These are phyloP conservation scores for Chelon auratus DNA, from an alignment of 2,797 vertebrate species.

Conservation along the genomic window DNA sequence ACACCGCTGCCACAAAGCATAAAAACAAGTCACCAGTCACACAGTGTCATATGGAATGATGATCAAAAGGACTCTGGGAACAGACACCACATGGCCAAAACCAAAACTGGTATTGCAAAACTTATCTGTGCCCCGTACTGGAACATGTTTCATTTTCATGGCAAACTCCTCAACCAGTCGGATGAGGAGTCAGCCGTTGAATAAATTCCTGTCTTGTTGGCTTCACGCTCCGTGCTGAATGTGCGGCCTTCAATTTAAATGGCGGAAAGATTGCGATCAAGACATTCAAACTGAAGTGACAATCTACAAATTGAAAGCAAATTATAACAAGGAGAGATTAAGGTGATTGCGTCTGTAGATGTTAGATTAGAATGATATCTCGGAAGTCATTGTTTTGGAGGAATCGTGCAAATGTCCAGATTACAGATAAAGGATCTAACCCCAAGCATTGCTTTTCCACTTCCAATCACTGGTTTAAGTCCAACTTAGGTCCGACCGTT, in stretches of 20 bases:
- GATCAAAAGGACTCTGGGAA: neutral
- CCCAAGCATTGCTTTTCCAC: too few species aligned
- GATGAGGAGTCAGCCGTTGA: too few species aligned
- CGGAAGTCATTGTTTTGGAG: too few species aligned
- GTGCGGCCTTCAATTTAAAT: too few species aligned
- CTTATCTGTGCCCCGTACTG: constrained; percentile 7
- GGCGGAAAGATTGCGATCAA: too few species aligned
- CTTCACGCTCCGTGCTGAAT: too few species aligned
- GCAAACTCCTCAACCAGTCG: constrained; percentile 7
- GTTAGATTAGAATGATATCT: neutral
- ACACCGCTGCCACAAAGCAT: neutral
- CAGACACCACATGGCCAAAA: neutral
- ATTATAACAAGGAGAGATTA: neutral
- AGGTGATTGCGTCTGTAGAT: neutral
- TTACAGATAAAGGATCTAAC: too few species aligned
- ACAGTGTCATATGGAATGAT: neutral
- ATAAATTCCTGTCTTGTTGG: neutral
- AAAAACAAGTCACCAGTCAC: neutral
- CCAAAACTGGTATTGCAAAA: neutral
- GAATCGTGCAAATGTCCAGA: too few species aligned
- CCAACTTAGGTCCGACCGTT: too few species aligned
- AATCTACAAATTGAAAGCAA: neutral
- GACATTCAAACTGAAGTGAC: neutral
- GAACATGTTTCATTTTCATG: neutral
- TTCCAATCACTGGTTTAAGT: too few species aligned